These are phyloP conservation scores for Drosophila obscura DNA, from an alignment of 1,140 invertebrate species.

Conservation along the genomic window DNA sequence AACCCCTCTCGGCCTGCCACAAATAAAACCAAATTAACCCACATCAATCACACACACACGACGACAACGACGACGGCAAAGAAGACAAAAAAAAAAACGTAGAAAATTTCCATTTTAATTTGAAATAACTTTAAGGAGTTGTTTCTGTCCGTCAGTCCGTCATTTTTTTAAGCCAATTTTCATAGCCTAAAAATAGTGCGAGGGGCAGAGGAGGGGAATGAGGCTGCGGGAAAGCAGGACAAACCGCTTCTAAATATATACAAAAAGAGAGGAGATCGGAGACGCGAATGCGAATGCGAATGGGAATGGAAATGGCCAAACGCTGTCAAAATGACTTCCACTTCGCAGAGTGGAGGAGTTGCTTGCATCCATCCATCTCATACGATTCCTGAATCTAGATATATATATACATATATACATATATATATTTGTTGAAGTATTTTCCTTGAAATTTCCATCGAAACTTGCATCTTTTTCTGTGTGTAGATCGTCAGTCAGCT, in stretches of 20 bases:
- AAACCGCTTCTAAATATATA: conserved; percentile 33
- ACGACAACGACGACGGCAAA: too few species aligned
- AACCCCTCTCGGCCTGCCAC: conserved; percentile 31
- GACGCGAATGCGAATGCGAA: too few species aligned
- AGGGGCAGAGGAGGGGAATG: too few species aligned
- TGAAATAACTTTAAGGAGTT: conserved; percentile 17
- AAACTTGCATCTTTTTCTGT: neutral
- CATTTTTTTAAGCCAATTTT: conserved; percentile 39
- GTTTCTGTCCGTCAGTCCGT: conserved; percentile 11
- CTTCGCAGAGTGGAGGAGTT: neutral
- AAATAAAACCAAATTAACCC: conserved; percentile 36
- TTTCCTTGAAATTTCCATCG: conserved; percentile 4
- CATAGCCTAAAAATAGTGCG: conserved; percentile 28
- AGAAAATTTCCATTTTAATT: conserved; percentile 41
- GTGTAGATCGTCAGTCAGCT: too few species aligned
- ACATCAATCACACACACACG: conserved; percentile 40
- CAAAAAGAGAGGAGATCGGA: too few species aligned
- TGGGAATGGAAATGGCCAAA: neutral
- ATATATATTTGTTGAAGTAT: too few species aligned
- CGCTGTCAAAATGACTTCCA: conserved; percentile 18
- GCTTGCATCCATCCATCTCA: too few species aligned
- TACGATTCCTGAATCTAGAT: neutral
- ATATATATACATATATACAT: too few species aligned
- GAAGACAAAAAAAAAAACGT: neutral
- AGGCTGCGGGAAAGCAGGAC: neutral